phyloP scores from a whole-genome alignment of 2,113 vertebrate species.

The Chiloscyllium plagiosum region DNA sequence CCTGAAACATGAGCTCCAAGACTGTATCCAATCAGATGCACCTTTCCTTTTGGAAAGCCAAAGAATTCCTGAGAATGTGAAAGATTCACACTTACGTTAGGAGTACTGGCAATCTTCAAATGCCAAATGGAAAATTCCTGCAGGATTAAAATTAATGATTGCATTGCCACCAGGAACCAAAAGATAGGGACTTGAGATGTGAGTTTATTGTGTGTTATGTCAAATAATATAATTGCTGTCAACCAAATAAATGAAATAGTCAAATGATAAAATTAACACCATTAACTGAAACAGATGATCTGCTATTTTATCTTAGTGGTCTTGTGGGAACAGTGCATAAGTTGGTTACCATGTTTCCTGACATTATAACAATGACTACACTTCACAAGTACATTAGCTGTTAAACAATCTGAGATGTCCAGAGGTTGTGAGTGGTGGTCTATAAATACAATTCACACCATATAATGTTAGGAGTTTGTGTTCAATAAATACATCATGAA shows the following conservation, averaged over 20 bases:
- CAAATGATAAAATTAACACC: neutral
- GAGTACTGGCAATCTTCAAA: neutral
- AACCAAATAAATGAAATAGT: neutral
- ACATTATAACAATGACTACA: neutral
- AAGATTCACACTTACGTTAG: neutral
- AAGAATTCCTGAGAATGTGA: conserved; percentile 57
- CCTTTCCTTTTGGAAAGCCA: conserved; percentile 64
- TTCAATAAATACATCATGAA: neutral
- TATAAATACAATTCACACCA: neutral
- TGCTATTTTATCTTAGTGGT: neutral
- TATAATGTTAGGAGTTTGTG: neutral
- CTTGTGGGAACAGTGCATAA: neutral
- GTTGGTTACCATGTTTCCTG: neutral
- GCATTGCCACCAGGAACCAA: neutral
- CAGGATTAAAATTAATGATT: neutral
- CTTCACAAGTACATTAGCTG: neutral
- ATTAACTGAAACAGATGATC: neutral
- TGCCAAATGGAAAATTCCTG: neutral
- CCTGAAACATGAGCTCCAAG: conserved; percentile 90
- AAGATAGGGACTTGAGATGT: neutral
- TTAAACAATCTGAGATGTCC: neutral
- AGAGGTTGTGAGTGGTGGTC: neutral
- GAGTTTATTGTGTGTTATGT: neutral
- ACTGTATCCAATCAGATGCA: conserved; percentile 91
- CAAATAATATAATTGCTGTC: neutral